Conservation (phyloP, 2,797 vertebrate species). For the Sebastes oblongus region DNA sequence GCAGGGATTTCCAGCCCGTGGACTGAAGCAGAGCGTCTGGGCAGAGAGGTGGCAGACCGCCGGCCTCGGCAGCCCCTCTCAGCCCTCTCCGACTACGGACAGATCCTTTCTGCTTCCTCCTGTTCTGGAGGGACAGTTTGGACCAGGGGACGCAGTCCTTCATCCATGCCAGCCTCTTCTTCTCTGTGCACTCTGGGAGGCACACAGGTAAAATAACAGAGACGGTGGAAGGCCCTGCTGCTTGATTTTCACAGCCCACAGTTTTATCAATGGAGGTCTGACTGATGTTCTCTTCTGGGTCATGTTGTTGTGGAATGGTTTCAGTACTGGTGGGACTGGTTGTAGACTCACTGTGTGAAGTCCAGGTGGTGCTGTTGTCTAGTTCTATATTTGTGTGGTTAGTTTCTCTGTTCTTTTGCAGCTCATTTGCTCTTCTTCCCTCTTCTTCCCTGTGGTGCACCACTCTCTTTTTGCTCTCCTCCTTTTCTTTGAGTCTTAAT, state of each 20-base stretch:
- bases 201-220: not conserved
- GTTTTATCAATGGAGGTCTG: not conserved
- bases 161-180: constrained; percentile 89
- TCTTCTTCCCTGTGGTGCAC: not conserved
- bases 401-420: not conserved
- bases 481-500: not conserved
- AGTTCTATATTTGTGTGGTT: not conserved
- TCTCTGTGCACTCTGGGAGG: constrained; percentile 79
- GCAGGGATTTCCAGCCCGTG: constrained; percentile 80
- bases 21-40: constrained; percentile 77
- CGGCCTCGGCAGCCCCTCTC: constrained; percentile 49
- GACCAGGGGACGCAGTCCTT: constrained; percentile 86
- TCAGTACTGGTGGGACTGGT: not conserved
- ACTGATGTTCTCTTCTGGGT: not conserved
- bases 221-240: not conserved
- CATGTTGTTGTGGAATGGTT: not conserved
- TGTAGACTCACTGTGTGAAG: not conserved
- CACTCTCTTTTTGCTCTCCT: not conserved
- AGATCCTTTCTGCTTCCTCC: constrained; percentile 67
- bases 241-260: not conserved
- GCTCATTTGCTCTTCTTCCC: not conserved
- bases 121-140: constrained; percentile 81
- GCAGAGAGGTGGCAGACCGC: constrained; percentile 77
- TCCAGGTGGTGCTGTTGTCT: not conserved
- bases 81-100: constrained; percentile 28